Evolutionary conservation across 2,888 invertebrate species (phyloP).

Genomic region (Mesodorylaimus sp.): DNA sequence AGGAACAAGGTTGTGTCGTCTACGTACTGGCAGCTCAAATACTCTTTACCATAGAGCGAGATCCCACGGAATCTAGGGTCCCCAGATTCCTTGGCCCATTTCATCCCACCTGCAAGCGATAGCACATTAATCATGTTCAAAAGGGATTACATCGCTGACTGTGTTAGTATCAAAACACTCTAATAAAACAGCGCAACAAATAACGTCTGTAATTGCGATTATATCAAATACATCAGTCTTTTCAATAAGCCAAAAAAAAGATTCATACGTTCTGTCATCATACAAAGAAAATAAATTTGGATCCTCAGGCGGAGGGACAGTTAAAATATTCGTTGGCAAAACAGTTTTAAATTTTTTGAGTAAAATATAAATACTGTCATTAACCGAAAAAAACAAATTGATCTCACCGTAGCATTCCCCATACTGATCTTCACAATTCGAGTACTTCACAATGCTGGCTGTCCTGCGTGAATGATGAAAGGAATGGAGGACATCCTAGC

Average conservation of each 20-base stretch:
- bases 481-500: not conserved
- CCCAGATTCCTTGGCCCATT: no score
- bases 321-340: not conserved
- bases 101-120: no score
- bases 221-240: not conserved
- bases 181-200: not conserved
- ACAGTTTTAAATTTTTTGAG: not conserved
- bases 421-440: not conserved
- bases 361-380: not conserved
- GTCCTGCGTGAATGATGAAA: not conserved
- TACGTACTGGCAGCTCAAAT: no score
- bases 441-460: not conserved
- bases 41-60: no score
- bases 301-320: not conserved
- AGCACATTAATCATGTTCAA: not conserved
- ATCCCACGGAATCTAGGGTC: no score
- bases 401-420: not conserved
- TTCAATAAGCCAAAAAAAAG: not conserved
- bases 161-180: not conserved
- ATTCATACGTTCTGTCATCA: not conserved
- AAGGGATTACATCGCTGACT: not conserved
- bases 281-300: not conserved
- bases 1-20: no score
- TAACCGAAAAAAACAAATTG: not conserved
- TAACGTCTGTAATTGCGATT: not conserved